These are phyloP conservation scores for Trichechus manatus DNA, from an alignment of 2,113 vertebrate genomes.

Conservation along the genomic window DNA sequence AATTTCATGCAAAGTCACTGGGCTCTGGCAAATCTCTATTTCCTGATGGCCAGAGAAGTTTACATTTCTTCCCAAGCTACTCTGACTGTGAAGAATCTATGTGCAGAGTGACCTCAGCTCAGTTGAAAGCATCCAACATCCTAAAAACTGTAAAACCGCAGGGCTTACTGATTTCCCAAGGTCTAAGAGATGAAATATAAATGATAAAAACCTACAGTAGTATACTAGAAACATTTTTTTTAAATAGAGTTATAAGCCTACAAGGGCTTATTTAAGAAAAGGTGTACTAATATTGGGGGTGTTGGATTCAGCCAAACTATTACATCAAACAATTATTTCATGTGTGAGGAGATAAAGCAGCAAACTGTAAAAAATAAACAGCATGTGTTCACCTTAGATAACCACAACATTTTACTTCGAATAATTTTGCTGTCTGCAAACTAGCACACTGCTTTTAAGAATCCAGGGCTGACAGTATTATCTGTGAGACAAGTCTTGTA, in stretches of 20 bases:
- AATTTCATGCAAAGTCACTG: constrained; percentile 1
- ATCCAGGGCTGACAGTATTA: background rate
- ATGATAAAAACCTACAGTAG: background rate
- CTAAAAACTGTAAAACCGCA: constrained; percentile 48
- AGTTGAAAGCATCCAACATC: background rate
- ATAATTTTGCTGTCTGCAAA: constrained; percentile 6
- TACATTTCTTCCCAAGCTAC: constrained; percentile 50
- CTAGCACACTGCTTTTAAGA: background rate
- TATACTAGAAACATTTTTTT: constrained; percentile 22
- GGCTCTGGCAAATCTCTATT: constrained; percentile 22
- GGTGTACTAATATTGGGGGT: background rate
- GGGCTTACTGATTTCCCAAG: constrained; percentile 25
- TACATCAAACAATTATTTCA: constrained; percentile 51
- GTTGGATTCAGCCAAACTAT: background rate
- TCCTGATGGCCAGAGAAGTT: background rate
- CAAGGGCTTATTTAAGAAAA: constrained; percentile 24
- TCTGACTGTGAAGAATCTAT: background rate
- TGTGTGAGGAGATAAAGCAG: constrained; percentile 20
- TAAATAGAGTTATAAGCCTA: constrained; percentile 22
- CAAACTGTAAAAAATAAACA: constrained; percentile 61
- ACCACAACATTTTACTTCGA: background rate
- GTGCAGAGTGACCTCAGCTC: background rate
- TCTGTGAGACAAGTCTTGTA: background rate
- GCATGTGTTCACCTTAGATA: constrained; percentile 55
- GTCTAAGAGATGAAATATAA: constrained; percentile 30